Conservation (phyloP, 30 jellyfish, hydroid and myxozoan genomes). For the Chrysaora quinquecirrha region DNA sequence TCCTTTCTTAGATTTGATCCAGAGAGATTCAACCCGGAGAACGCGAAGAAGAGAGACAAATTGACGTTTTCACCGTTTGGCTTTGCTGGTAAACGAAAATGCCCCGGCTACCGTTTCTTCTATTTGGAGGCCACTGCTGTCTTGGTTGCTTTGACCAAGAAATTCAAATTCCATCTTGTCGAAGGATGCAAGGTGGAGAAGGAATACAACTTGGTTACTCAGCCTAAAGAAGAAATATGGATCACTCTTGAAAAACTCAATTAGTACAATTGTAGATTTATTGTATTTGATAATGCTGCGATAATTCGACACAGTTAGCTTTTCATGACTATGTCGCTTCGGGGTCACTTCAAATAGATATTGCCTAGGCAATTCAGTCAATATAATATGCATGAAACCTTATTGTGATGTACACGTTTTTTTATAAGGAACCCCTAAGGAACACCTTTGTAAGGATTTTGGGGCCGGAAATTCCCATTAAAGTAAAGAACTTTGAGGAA, state of each 20-base stretch:
- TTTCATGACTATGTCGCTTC: too few species aligned
- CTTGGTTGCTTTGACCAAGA: constrained; percentile 57
- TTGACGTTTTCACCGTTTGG: constrained; percentile 91
- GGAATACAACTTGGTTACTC: constrained; percentile 63
- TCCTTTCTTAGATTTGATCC: constrained; percentile 82
- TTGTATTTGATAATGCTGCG: too few species aligned
- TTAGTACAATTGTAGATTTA: too few species aligned
- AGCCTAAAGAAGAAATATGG: constrained; percentile 79
- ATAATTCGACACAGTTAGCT: too few species aligned
- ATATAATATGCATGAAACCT: too few species aligned
- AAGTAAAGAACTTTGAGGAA: too few species aligned
- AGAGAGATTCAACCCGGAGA: constrained; percentile 80
- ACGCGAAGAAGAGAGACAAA: constrained; percentile 48
- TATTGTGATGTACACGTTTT: too few species aligned
- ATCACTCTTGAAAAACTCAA: constrained; percentile 54
- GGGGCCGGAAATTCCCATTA: too few species aligned
- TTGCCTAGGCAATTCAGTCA: too few species aligned
- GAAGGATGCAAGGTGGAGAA: constrained; percentile 47
- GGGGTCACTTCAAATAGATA: too few species aligned
- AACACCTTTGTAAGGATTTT: too few species aligned
- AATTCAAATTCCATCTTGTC: constrained; percentile 68
- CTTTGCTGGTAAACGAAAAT: constrained; percentile 92
- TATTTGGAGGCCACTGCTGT: constrained; percentile 67
- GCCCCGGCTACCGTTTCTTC: constrained; percentile 92
- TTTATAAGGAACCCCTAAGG: too few species aligned